Conservation (phyloP, 2,113 vertebrate genomes). For the Etheostoma cragini region DNA sequence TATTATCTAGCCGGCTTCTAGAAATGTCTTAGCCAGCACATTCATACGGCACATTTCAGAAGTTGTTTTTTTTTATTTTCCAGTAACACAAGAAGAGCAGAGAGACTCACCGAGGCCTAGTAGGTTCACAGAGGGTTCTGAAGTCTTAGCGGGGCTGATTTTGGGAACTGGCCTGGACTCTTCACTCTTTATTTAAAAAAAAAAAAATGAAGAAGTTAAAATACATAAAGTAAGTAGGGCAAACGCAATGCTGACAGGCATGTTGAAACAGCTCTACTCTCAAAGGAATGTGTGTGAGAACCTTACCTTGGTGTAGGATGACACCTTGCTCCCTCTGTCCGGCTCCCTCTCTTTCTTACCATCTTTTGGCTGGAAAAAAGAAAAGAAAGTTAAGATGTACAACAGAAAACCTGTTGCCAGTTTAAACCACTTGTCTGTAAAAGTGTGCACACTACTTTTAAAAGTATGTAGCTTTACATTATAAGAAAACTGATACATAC, state of each 20-base stretch:
- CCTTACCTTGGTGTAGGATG: slow-evolving; percentile 75
- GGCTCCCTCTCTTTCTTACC: slow-evolving; percentile 89
- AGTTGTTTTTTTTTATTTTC: background rate
- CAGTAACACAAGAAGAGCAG: background rate
- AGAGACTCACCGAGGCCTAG: slow-evolving; percentile 92
- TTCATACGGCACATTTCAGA: background rate
- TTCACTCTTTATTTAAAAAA: slow-evolving; percentile 84
- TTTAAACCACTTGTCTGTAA: background rate
- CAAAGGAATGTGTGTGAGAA: background rate
- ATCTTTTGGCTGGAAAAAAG: slow-evolving; percentile 83
- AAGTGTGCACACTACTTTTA: background rate
- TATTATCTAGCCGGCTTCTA: background rate
- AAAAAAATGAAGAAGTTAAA: slow-evolving; percentile 15
- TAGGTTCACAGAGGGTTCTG: slow-evolving; percentile 91
- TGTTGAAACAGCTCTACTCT: slow-evolving; percentile 1
- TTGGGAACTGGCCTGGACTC: slow-evolving; percentile 88
- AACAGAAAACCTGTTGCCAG: background rate
- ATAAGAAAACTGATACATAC: slow-evolving; percentile 83
- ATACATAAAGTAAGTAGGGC: background rate
- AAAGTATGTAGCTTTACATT: background rate
- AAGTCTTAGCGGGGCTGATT: slow-evolving; percentile 89
- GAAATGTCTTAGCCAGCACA: background rate
- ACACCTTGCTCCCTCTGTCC: slow-evolving; percentile 83
- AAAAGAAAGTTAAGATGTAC: background rate
- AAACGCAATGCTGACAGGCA: background rate